Evolutionary conservation across 2,113 vertebrate species (phyloP), one percentile per base, ranked within the genome.

Genomic region (Andinoacara biseriatus): DNA sequence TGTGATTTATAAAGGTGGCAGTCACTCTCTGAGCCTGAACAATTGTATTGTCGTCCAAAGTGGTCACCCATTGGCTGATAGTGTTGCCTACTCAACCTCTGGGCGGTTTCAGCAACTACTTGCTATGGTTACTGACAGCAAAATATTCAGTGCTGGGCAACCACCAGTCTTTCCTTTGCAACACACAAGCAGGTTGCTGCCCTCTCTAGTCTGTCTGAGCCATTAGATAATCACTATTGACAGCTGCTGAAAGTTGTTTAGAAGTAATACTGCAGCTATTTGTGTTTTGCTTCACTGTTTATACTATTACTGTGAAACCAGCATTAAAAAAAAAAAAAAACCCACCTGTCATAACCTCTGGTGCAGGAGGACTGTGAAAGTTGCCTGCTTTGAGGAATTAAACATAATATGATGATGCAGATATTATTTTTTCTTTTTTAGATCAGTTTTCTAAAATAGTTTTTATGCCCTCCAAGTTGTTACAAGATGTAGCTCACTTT

Each of bases 401-500:
- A 72, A n/a, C 17, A 72, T 52, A 1, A 72, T 11, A 0, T 52
- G 65, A 52, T 52, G 26, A 8, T 52, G 43, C 26, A 49, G 40
- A 18, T 61, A 11, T 9, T 1, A 15, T 24, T 13, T 61, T 22
- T 62, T 54, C 3, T 52, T 63, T 22, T 62, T 54, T 11, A 7
- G 26, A 7, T 79, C 63, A 24, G 13, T 43, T 61, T 20, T 61
- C 3, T 60, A 26, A 43, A 52, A 49, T 10, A 13, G 31, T 29
- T 76, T 62, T 81, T 57, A 54, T 81, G 18, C 2, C 33, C 54
- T 72, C 35, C 54, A 17, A 60, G 18, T 80, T 84, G 59, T 54
- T 60, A 10, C 24, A 33, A 17, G 69, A 69, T 20, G 74, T 24
- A 56, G 29, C 78, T 86, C 54, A 52, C 52, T 87, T 65, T 90